Percentiles rank a stretch among this genome's conserved stretches.
phyloP scores from a whole-genome alignment of 92 coral and sea anemone genomes.

The Umimayanthus kanabou region DNA sequence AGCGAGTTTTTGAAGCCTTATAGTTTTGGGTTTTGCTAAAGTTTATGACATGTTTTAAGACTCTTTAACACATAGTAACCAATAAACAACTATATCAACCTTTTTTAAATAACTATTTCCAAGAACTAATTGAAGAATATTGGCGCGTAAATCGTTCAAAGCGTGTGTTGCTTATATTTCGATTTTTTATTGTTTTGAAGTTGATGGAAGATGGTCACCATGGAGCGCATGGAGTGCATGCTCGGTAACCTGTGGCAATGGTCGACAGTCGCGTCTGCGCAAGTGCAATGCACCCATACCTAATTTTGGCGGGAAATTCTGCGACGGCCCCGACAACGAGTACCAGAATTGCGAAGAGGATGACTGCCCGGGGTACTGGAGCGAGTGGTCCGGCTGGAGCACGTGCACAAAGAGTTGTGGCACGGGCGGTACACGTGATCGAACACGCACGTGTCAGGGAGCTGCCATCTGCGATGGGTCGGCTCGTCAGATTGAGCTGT shows the following conservation, averaged over 20 bases:
- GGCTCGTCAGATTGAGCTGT: slow-evolving; percentile 80
- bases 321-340: slow-evolving; percentile 87
- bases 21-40: neutral
- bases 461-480: slow-evolving; percentile 90
- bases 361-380: slow-evolving; percentile 97
- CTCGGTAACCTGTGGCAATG: slow-evolving; percentile 97
- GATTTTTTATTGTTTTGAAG: slow-evolving; percentile 40
- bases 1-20: neutral
- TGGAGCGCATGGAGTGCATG: slow-evolving; percentile 99
- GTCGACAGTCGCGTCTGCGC: slow-evolving; percentile 91
- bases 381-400: slow-evolving; percentile 97
- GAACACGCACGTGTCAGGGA: slow-evolving; percentile 94
- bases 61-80: too few relatives aligned
- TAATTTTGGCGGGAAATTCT: slow-evolving; percentile 86
- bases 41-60: neutral
- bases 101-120: too few relatives aligned
- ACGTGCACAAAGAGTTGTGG: slow-evolving; percentile 90
- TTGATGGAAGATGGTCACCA: slow-evolving; percentile 84
- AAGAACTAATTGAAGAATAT: too few relatives aligned
- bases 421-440: slow-evolving; percentile 86
- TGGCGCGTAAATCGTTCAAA: too few relatives aligned
- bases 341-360: slow-evolving; percentile 98
- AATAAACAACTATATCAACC: too few relatives aligned
- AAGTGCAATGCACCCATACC: slow-evolving; percentile 84
- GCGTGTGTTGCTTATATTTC: too few relatives aligned